These are phyloP conservation scores for Anas bernieri DNA, from an alignment of 2,797 vertebrate species.

Conservation along the genomic window DNA sequence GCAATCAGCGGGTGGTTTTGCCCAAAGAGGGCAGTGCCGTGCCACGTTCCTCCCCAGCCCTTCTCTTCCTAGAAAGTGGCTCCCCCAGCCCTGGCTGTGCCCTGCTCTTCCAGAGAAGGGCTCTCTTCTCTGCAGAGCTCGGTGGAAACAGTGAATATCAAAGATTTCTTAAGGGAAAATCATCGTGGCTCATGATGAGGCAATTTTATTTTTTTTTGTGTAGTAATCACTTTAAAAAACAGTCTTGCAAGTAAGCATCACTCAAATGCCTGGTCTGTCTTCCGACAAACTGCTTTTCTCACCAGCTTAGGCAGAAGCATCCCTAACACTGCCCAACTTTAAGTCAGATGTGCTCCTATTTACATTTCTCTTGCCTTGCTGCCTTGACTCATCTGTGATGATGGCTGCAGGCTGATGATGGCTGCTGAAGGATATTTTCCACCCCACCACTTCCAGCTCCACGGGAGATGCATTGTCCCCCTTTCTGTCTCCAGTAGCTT, in stretches of 20 bases:
- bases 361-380: not conserved
- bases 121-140: not conserved
- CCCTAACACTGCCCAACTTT: not conserved
- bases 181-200: not conserved
- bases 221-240: not conserved
- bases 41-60: not conserved
- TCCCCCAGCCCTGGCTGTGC: not conserved
- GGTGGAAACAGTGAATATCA: not conserved
- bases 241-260: not conserved
- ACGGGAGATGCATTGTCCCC: not conserved
- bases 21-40: slow-evolving; percentile 28
- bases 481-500: not conserved
- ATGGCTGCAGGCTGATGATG: not conserved
- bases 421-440: not conserved
- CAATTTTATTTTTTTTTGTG: accelerated
- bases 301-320: not conserved
- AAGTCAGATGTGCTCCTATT: not conserved
- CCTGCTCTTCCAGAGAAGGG: not conserved
- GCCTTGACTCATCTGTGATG: not conserved
- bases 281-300: not conserved
- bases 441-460: too few relatives aligned
- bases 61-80: not conserved
- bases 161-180: not conserved
- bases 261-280: not conserved
- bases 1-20: not conserved